Evolutionary conservation across 2,113 vertebrate species (phyloP), one percentile per base, ranked within the genome.

Genomic region (Equus quagga): DNA sequence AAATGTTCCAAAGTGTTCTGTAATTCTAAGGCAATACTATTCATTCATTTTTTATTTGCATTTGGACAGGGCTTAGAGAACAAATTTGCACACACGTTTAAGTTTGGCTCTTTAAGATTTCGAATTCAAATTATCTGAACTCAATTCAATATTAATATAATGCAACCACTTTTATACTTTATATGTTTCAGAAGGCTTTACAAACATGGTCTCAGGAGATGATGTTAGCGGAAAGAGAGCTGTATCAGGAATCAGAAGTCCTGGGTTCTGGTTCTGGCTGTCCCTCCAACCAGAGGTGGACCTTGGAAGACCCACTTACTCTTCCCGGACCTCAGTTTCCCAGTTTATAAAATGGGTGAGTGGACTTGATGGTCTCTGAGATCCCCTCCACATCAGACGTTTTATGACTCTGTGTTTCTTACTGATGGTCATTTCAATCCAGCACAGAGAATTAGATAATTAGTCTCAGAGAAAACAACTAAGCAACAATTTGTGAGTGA

Each of bases 31-130:
- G 76, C n/a, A 80, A 93, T 67, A 36, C 41, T 67, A 3, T 75
- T 97, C 87, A 72, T 92, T 94, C 91, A 89, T 89, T 94, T 97
- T 96, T 96, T 97, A 96, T 96, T 98, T 97, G 94, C 96, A 92
- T 97, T 97, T 97, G 95, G 95, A 97, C 92, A 94, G 86, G 80
- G 79, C 73, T 92, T 96, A 90, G 92, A 87, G 92, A 92, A 94
- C 96, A 97, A 96, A 98, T 98, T 95, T 98, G 87, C 95, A 92
- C 64, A 92, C 78, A 79, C 58, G 0, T 96, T 97, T 97, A 91
- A 90, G 94, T 96, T 94, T 60, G 64, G 65, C 86, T 97, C 89
- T 84, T 95, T 87, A 94, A 94, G 89, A 90, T 98, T 97, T 96
- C 95, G 86, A 92, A 97, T 97, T 98, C 95, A 97, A 96, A 94